Evolutionary conservation across 1,140 invertebrate genomes (phyloP), one percentile per base, ranked within the genome.

Genomic region (Sycophila sp.): DNA sequence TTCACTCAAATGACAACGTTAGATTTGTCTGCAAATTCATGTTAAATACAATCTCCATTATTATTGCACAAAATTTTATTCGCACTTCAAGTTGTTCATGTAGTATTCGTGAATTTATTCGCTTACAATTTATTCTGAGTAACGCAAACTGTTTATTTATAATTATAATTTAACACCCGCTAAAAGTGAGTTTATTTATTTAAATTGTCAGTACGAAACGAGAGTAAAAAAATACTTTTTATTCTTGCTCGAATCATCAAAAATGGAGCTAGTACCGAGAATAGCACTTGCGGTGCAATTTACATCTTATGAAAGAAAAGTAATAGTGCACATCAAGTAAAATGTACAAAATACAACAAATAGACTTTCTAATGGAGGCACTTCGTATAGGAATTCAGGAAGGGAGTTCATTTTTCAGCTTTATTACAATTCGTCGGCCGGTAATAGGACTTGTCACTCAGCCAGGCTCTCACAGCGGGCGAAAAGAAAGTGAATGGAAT

Each of bases 391-490:
- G 53, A 56, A 53, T 59, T 59, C 30, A 22, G 7, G n/a, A 30
- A 45, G n/a, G 11, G 26, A 66, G 49, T 66, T 56, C 36, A 42
- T 66, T 66, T 66, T 47, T 22, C 32, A 68, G 49, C 69, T 73
- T 73, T 71, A 73, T 68, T 70, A 58, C 59, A 59, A 73, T 74
- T 73, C 66, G 28, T 34, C 56, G 45, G 63, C 47, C 69, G 34
- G 38, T 72, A 75, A 74, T 66, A 69, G 63, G 59, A 47, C 47
- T 72, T 75, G 74, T 75, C 74, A 72, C 53, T 74, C 69, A 72
- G 66, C 22, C 47, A 26, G 49, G 45, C 36, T 32, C 38, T 13
- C 45, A 63, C 55, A 59, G 28, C 26, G 55, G 36, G 53, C 19
- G 34, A 56, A 56, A 53, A 59, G 60, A 71, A 67, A 64, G 55